These are phyloP conservation scores for Tragelaphus eurycerus DNA, from an alignment of 2,797 vertebrate species.

Conservation along the genomic window DNA sequence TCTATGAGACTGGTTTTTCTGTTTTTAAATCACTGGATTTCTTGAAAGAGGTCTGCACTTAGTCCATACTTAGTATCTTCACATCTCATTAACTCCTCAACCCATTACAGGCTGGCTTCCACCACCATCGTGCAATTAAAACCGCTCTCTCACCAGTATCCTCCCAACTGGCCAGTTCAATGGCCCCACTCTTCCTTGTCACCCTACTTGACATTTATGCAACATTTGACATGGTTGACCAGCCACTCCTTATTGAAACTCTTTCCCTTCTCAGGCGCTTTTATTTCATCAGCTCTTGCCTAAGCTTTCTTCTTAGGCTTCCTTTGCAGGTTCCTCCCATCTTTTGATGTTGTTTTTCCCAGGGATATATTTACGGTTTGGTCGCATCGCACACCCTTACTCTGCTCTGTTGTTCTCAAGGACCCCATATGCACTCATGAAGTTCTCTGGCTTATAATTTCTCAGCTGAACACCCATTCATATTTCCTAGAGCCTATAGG, in stretches of 20 bases:
- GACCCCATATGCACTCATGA: not conserved
- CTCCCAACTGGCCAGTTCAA: slow-evolving; percentile 26
- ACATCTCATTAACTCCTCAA: slow-evolving; percentile 68
- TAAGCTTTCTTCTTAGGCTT: slow-evolving; percentile 47
- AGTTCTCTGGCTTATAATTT: not conserved
- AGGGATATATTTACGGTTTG: slow-evolving; percentile 32
- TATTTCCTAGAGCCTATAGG: not conserved
- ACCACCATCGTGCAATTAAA: slow-evolving; percentile 62
- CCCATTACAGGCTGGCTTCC: slow-evolving; percentile 51
- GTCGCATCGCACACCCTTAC: not conserved
- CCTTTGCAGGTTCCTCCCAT: slow-evolving; percentile 21
- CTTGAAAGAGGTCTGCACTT: slow-evolving; percentile 36
- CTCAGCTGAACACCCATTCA: not conserved
- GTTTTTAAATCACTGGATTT: slow-evolving; percentile 32
- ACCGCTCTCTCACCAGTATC: slow-evolving; percentile 25
- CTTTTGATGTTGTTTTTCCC: slow-evolving; percentile 63
- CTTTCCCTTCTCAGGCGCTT: slow-evolving; percentile 61
- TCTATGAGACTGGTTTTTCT: not conserved
- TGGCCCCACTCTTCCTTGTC: slow-evolving; percentile 43
- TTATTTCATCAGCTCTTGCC: slow-evolving; percentile 44
- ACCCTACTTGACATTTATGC: slow-evolving; percentile 55
- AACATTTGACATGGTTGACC: slow-evolving; percentile 61
- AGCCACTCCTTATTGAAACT: slow-evolving; percentile 53
- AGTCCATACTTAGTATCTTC: slow-evolving; percentile 55
- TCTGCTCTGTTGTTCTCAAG: not conserved